phyloP scores from a whole-genome alignment of 2,797 vertebrate species.

The Gallinago solitaria region DNA sequence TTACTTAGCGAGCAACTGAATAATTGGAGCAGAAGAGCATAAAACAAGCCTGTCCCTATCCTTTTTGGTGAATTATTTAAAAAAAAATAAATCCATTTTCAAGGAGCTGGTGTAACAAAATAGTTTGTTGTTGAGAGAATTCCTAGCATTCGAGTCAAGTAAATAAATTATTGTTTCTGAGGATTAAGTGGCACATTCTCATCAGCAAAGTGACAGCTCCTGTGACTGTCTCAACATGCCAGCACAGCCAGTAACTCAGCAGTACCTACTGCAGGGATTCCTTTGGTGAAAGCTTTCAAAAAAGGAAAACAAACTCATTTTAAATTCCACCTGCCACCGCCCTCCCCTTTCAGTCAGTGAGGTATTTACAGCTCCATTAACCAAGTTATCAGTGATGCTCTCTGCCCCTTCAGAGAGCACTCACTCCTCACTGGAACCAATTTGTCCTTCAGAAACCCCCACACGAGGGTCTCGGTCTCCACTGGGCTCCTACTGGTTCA shows the following conservation, averaged over 20 bases:
- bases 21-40: constrained; percentile 43
- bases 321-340: not conserved
- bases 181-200: not conserved
- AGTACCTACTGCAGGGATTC: not conserved
- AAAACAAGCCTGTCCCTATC: not conserved
- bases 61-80: not conserved
- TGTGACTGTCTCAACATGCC: not conserved
- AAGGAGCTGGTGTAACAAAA: not conserved
- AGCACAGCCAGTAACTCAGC: not conserved
- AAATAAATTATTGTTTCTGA: not conserved
- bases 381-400: accelerated
- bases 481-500: accelerated
- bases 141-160: not conserved
- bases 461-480: accelerated
- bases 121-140: not conserved
- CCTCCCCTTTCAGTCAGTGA: not conserved
- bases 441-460: not conserved
- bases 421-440: not conserved
- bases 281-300: not conserved
- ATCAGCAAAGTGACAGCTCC: not conserved
- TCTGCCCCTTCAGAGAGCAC: accelerated
- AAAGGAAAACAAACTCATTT: not conserved
- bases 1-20: not conserved
- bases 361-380: too few relatives aligned
- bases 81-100: not conserved